A percentile compares a stretch with the other conserved stretches of the same genome.
Evolutionary conservation across 2,113 vertebrate species (phyloP).

Genomic region (Ursus arctos): DNA sequence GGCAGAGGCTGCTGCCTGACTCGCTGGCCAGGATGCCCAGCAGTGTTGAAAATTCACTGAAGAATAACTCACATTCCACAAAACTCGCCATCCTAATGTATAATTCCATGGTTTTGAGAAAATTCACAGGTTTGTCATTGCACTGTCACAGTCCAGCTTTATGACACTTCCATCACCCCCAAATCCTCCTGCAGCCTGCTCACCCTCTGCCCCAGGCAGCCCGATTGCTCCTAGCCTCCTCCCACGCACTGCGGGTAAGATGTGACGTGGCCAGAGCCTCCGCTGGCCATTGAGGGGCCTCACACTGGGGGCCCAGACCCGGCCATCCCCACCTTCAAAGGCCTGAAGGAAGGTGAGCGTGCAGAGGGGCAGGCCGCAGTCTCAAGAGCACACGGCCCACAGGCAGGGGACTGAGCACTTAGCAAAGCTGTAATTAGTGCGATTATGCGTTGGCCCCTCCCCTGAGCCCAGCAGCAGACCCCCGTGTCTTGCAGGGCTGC

Average conservation of each 20-base stretch:
- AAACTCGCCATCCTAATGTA: too few relatives aligned
- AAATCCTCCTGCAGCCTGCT: neutral
- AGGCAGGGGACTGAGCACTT: neutral
- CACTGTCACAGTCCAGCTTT: rapidly evolving
- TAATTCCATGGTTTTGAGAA: too few relatives aligned
- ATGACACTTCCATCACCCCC: neutral
- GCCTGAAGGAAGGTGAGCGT: rapidly evolving
- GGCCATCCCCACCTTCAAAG: neutral
- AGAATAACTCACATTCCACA: rapidly evolving
- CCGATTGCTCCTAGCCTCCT: rapidly evolving
- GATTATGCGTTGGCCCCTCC: slow-evolving; percentile 54
- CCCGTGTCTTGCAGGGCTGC: slow-evolving; percentile 75
- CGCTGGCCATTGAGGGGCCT: rapidly evolving
- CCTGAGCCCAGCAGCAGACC: slow-evolving; percentile 68
- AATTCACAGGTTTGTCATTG: too few relatives aligned
- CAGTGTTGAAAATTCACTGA: rapidly evolving
- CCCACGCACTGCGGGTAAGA: rapidly evolving
- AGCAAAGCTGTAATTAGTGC: slow-evolving; percentile 52
- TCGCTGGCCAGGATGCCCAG: rapidly evolving
- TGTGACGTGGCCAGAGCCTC: rapidly evolving
- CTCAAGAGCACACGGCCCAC: neutral
- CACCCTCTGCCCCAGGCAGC: neutral
- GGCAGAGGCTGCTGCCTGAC: neutral
- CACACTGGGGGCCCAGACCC: neutral
- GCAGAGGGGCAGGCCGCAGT: neutral